Evolutionary conservation across 2,113 vertebrate genomes (phyloP).

Genomic region (Oenanthe melanoleuca): DNA sequence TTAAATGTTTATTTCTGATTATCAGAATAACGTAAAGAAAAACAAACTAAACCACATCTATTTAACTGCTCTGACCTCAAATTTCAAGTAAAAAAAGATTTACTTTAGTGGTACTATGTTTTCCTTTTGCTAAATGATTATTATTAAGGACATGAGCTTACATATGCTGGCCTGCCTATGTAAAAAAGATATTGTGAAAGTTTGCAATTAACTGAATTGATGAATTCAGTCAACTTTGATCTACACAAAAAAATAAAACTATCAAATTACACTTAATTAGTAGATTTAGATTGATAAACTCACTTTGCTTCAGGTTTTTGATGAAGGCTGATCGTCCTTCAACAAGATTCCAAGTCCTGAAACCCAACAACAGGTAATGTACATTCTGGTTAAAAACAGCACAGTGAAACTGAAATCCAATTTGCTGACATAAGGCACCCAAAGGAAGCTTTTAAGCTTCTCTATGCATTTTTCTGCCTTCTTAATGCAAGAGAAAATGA

Average conservation of each 20-base stretch:
- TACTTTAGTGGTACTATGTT: background rate
- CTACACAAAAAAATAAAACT: background rate
- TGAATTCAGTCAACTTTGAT: background rate
- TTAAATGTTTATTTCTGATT: background rate
- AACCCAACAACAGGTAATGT: slow-evolving; percentile 41
- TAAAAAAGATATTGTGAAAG: background rate
- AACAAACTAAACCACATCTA: background rate
- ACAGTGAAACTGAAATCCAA: background rate
- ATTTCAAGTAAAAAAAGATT: background rate
- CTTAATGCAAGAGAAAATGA: slow-evolving; percentile 7
- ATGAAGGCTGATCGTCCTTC: slow-evolving; percentile 94
- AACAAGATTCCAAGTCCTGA: slow-evolving; percentile 96
- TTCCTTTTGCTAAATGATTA: background rate
- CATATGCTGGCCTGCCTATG: background rate
- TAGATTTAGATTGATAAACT: slow-evolving; percentile 62
- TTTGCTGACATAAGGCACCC: background rate
- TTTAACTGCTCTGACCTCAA: background rate
- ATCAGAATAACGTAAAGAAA: background rate
- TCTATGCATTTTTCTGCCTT: background rate
- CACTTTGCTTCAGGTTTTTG: slow-evolving; percentile 97
- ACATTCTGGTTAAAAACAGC: background rate
- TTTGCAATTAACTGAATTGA: background rate
- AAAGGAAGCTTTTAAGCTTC: slow-evolving; percentile 26
- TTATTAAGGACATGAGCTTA: background rate
- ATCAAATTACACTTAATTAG: background rate